phyloP scores from a whole-genome alignment of 2,113 vertebrate species.

The Lynx canadensis region DNA sequence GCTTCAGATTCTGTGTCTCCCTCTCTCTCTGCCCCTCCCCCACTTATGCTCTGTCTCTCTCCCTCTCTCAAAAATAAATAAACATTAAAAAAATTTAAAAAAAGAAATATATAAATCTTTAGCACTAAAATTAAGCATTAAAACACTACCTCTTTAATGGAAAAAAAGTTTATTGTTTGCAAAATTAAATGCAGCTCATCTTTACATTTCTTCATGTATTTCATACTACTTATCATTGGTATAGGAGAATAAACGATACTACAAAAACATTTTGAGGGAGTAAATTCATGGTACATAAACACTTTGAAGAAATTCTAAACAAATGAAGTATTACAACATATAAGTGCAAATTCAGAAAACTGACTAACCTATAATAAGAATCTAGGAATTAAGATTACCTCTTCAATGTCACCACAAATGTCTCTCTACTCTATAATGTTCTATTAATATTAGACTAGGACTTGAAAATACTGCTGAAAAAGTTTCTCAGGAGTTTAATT shows the following conservation, averaged over 20 bases:
- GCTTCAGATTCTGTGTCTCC: no score
- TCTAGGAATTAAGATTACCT: conserved; percentile 34
- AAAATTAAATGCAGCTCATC: conserved; percentile 26
- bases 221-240: neutral
- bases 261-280: conserved; percentile 21
- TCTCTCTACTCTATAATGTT: neutral
- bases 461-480: conserved; percentile 53
- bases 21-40: neutral
- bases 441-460: conserved; percentile 19
- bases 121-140: conserved; percentile 43
- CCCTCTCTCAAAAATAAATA: neutral
- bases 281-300: conserved; percentile 36
- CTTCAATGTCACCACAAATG: conserved; percentile 25
- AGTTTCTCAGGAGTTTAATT: conserved; percentile 37
- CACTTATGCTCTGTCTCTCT: neutral
- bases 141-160: conserved; percentile 5
- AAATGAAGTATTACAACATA: conserved; percentile 16
- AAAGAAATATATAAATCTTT: neutral
- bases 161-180: neutral
- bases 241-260: conserved; percentile 24
- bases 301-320: conserved; percentile 40
- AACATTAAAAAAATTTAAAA: neutral
- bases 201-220: conserved; percentile 5
- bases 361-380: conserved; percentile 25
- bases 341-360: conserved; percentile 23